Evolutionary conservation across 2,888 invertebrate species (phyloP).

Genomic region (Rhopalosiphum nymphaeae): DNA sequence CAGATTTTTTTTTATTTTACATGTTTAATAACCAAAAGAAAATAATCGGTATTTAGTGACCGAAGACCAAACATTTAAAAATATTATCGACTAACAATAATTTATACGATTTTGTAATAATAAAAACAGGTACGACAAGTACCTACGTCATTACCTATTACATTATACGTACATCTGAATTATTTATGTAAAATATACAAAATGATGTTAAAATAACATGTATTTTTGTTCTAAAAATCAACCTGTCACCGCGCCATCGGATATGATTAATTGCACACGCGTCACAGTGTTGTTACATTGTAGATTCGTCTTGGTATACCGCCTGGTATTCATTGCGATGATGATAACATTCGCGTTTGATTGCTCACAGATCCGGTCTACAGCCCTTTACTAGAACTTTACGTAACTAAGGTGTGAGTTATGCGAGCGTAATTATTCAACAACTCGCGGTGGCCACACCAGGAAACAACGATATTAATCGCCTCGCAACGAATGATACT

Average conservation of each 20-base stretch:
- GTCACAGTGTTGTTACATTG: background rate
- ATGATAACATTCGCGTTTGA: conserved; percentile 30
- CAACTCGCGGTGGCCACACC: background rate
- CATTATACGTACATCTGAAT: background rate
- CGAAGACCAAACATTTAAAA: too few relatives aligned
- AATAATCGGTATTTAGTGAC: too few relatives aligned
- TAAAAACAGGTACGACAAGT: background rate
- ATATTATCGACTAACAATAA: too few relatives aligned
- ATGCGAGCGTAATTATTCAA: conserved; percentile 37
- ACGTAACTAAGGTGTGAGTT: background rate
- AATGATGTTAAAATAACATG: background rate
- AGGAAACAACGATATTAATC: conserved; percentile 31
- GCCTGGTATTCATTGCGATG: conserved; percentile 3
- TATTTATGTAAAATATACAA: background rate
- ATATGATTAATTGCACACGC: background rate
- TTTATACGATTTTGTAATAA: background rate
- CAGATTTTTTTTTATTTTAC: background rate
- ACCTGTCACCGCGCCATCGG: background rate
- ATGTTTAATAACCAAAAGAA: too few relatives aligned
- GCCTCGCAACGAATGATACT: background rate
- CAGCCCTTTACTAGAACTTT: background rate
- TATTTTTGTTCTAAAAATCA: background rate
- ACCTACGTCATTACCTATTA: background rate
- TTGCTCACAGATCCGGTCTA: conserved; percentile 10
- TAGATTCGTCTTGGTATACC: conserved; percentile 32